A percentile compares a stretch with the other conserved stretches of the same genome.
Conservation (phyloP, 2,888 invertebrate species). For the Bombylius major region DNA sequence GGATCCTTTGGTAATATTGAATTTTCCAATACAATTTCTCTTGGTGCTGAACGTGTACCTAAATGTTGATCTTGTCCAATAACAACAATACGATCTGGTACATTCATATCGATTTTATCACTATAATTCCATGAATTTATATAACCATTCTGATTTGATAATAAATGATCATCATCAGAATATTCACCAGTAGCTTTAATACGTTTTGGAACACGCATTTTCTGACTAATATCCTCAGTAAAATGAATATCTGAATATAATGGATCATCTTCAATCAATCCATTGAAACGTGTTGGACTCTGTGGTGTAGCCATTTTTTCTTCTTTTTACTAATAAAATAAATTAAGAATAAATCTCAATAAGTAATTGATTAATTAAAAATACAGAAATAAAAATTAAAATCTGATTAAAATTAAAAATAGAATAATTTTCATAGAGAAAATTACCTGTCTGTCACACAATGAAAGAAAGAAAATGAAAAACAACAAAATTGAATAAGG, state of each 20-base stretch:
- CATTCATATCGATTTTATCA: constrained; percentile 81
- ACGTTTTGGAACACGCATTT: constrained; percentile 70
- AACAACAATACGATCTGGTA: constrained; percentile 85
- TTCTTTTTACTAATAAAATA: not conserved
- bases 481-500: too few relatives aligned
- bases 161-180: constrained; percentile 47
- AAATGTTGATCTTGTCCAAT: constrained; percentile 62
- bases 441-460: too few relatives aligned
- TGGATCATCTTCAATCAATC: constrained; percentile 48
- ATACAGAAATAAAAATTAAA: not conserved
- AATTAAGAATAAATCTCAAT: too few relatives aligned
- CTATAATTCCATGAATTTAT: constrained; percentile 52
- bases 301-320: constrained; percentile 46
- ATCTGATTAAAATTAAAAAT: too few relatives aligned
- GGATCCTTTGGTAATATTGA: constrained; percentile 60
- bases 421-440: too few relatives aligned
- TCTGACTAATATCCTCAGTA: constrained; percentile 63
- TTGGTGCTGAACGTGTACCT: constrained; percentile 65
- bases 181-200: constrained; percentile 62
- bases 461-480: too few relatives aligned
- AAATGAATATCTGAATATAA: constrained; percentile 42
- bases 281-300: constrained; percentile 49
- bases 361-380: not conserved
- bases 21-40: constrained; percentile 76
- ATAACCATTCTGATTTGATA: constrained; percentile 44